Evolutionary conservation across 2,888 invertebrate genomes (phyloP).

Genomic region (Melipona bicolor): DNA sequence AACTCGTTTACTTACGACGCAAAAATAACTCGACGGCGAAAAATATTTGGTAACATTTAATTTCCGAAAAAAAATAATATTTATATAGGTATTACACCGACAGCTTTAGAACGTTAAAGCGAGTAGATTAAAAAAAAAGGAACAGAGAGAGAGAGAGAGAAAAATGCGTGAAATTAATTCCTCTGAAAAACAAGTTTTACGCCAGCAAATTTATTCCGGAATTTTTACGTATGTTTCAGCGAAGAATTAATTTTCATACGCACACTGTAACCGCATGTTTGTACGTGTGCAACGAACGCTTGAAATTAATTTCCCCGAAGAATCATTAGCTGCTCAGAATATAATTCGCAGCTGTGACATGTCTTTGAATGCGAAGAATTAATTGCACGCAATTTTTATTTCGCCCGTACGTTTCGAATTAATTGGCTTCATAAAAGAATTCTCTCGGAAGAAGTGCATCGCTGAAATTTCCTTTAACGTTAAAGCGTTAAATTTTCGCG

Average conservation of each 20-base stretch:
- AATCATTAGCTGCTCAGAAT: neutral
- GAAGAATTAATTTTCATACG: neutral
- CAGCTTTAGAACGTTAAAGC: neutral
- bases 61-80: neutral
- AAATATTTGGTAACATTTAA: neutral
- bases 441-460: neutral
- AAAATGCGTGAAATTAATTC: neutral
- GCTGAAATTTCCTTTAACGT: neutral
- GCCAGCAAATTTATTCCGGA: neutral
- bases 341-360: neutral
- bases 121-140: too few relatives aligned
- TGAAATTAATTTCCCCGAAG: conserved; percentile 12
- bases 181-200: neutral
- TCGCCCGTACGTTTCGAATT: neutral
- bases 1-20: too few relatives aligned
- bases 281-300: neutral
- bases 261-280: neutral
- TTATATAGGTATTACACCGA: neutral
- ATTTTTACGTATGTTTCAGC: neutral
- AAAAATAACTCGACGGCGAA: too few relatives aligned
- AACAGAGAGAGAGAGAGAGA: neutral
- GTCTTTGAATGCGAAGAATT: neutral
- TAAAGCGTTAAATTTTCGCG: neutral
- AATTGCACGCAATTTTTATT: neutral
- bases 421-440: neutral